Evolutionary conservation across 1,140 invertebrate species (phyloP).

Genomic region (Telenomus remus): DNA sequence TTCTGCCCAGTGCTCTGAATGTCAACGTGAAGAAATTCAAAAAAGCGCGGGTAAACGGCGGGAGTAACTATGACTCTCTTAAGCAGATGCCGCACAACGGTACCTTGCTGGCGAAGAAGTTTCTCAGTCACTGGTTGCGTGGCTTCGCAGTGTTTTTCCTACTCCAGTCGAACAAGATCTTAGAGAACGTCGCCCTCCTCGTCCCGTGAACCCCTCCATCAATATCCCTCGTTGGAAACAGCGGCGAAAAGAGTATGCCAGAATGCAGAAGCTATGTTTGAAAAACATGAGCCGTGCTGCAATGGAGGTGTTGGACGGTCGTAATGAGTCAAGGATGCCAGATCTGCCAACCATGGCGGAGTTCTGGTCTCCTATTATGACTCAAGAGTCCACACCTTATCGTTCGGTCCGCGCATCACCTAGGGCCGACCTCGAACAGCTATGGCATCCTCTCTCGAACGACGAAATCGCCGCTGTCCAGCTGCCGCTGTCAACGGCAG

Average conservation of each 20-base stretch:
- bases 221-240: background rate
- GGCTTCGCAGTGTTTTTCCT: no score
- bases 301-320: background rate
- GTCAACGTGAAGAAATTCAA: conserved; percentile 83
- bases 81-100: background rate
- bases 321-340: background rate
- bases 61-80: conserved; percentile 85
- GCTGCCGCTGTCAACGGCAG: conserved; percentile 2
- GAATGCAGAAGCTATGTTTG: background rate
- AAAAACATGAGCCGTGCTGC: background rate
- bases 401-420: background rate
- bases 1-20: conserved; percentile 88
- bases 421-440: background rate
- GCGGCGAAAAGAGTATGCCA: background rate
- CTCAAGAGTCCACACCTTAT: background rate
- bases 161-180: background rate
- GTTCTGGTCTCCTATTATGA: background rate
- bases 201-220: background rate
- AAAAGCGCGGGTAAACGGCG: conserved; percentile 86
- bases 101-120: no score
- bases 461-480: background rate
- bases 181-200: background rate
- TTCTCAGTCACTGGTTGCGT: no score
- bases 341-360: background rate
- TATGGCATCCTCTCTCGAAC: background rate